phyloP scores from a whole-genome alignment of 2,888 invertebrate species.

The Euclidia mi region DNA sequence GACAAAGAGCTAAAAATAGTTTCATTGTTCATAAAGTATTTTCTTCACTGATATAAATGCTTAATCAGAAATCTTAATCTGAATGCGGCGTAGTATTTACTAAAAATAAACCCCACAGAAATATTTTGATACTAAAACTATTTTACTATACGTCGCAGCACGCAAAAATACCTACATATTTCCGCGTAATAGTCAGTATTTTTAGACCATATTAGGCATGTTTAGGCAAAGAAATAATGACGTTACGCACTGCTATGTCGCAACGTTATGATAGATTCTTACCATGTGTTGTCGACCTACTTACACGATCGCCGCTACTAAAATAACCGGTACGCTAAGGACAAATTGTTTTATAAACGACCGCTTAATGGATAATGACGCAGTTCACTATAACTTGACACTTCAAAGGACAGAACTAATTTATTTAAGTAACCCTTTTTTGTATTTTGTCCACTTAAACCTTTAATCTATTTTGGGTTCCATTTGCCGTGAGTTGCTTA shows the following conservation, averaged over 20 bases:
- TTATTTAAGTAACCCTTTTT: constrained; percentile 13
- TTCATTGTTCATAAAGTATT: background rate
- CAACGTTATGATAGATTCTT: constrained; percentile 69
- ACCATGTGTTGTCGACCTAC: constrained; percentile 74
- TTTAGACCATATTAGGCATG: constrained; percentile 40
- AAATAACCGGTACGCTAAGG: constrained; percentile 71
- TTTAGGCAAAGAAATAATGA: constrained; percentile 33
- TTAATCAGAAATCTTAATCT: background rate
- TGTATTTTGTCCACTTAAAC: constrained; percentile 19
- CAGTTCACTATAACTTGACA: constrained; percentile 27
- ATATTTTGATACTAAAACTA: background rate
- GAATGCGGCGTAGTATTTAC: background rate
- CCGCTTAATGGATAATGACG: constrained; percentile 26
- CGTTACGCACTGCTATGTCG: constrained; percentile 59
- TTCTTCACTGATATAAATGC: background rate
- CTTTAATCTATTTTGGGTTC: constrained; percentile 19
- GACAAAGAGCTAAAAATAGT: background rate
- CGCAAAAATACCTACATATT: background rate
- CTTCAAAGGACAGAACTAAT: constrained; percentile 25
- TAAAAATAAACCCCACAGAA: background rate
- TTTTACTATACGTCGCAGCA: constrained; percentile 5
- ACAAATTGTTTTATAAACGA: constrained; percentile 53
- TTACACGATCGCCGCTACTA: constrained; percentile 61
- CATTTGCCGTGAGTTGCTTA: constrained; percentile 4
- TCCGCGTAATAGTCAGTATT: background rate